Evolutionary conservation across 2,797 vertebrate species (phyloP).

Genomic region (Megalops cyprinoides): DNA sequence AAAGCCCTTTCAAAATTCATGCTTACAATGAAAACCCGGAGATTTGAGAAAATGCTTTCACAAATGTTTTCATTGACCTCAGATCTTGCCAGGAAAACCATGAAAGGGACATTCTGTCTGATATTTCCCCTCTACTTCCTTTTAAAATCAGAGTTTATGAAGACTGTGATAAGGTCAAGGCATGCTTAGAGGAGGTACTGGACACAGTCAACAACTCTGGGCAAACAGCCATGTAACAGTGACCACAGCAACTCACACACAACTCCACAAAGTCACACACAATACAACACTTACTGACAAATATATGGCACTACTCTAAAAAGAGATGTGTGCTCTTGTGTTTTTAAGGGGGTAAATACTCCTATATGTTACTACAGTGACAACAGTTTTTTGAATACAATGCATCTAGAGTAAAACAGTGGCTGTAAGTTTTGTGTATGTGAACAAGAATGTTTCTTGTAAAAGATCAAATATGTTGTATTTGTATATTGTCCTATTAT

Average conservation of each 20-base stretch:
- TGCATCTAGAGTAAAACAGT: too few species aligned
- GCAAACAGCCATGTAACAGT: conserved; percentile 4
- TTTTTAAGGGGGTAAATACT: too few species aligned
- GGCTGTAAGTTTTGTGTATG: too few species aligned
- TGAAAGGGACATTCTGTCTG: conserved; percentile 13
- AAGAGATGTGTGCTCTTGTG: too few species aligned
- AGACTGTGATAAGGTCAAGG: conserved; percentile 36
- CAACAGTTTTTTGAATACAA: too few species aligned
- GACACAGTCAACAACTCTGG: neutral
- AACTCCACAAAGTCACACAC: neutral
- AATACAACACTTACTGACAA: too few species aligned
- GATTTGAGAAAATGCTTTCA: conserved; percentile 5
- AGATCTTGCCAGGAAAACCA: neutral
- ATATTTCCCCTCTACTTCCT: conserved; percentile 41
- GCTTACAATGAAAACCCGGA: conserved; percentile 15
- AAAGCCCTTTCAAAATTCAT: conserved; percentile 21
- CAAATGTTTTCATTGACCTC: conserved; percentile 24
- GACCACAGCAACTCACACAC: neutral
- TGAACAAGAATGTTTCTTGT: too few species aligned
- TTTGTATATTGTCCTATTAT: too few species aligned
- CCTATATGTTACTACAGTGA: too few species aligned
- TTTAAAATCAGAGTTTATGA: conserved; percentile 48
- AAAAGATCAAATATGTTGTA: too few species aligned
- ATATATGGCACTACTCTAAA: too few species aligned
- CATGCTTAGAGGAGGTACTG: conserved; percentile 16